Evolutionary conservation across 2,113 vertebrate species (phyloP).

Genomic region (Mus pahari): DNA sequence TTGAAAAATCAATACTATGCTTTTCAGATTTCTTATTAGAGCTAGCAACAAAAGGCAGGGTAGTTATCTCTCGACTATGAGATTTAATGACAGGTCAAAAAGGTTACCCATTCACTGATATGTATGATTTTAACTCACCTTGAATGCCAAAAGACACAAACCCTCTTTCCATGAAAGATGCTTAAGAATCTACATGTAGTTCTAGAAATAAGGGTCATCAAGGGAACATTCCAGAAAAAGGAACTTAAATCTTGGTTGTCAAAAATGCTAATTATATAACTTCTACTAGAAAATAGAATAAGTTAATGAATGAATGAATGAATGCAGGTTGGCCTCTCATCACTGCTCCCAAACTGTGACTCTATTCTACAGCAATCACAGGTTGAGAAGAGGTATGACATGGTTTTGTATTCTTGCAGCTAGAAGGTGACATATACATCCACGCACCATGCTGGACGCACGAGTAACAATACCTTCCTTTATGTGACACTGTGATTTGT

Average conservation of each 20-base stretch:
- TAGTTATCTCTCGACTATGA: background rate
- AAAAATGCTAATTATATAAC: slow-evolving; percentile 8
- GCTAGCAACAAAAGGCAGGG: background rate
- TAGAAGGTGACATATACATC: background rate
- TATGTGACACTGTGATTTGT: background rate
- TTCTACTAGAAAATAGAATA: background rate
- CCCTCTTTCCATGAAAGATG: background rate
- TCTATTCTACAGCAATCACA: slow-evolving; percentile 35
- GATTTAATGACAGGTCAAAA: slow-evolving; percentile 14
- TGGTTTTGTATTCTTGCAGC: slow-evolving; percentile 22
- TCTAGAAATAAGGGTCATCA: background rate
- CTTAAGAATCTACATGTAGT: slow-evolving; percentile 25
- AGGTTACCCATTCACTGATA: background rate
- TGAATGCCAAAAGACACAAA: slow-evolving; percentile 12
- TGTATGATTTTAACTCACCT: background rate
- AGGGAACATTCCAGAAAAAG: background rate
- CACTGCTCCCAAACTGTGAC: background rate
- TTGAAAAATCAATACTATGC: slow-evolving; percentile 59
- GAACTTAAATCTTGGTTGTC: background rate
- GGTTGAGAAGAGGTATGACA: background rate
- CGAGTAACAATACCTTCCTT: background rate
- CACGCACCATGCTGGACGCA: background rate
- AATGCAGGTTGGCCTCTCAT: background rate
- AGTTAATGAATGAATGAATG: background rate
- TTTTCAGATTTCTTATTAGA: slow-evolving; percentile 46